Evolutionary conservation across 2,113 vertebrate species (phyloP), one percentile per base, ranked within the genome.

Genomic region (Melanostigma gelatinosum): DNA sequence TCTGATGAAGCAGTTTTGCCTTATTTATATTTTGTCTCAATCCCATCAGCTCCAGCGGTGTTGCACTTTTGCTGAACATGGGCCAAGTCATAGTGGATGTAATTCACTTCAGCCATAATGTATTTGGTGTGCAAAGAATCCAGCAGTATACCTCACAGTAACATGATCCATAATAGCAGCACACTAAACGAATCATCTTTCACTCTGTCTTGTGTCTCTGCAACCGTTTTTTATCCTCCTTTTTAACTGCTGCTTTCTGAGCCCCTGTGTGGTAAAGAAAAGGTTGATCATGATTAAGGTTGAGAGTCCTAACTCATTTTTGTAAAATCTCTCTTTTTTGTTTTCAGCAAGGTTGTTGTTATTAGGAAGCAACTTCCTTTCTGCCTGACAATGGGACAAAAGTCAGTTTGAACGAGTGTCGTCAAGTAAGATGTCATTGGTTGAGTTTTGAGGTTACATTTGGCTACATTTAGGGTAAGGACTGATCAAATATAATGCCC

Each of bases 131-230:
- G 66, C 52, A 72, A n/a, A 55, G 22, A 72, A 76, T 84, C 72
- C 72, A 74, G 70, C 24, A 55, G 44, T 63, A 50, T 82, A 73
- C 42, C 66, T 67, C 71, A 60, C 36, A 6, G 80, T 77, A 88
- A 92, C 66, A 80, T 16, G 62, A 88, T 48, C 79, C 55, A 50
- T 87, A 78, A 85, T 78, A 87, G 77, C 64, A 61, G 48, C 63
- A 20, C 63, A 58, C 55, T 77, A 80, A 85, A 72, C 79, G 38
- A 85, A 85, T 91, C 74, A 73, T 24, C 38, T 79, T 60, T 84
- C 75, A 74, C 61, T 65, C 1, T 44, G 62, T 81, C 61, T 79
- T 65, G 7, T 58, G n/a, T 18, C 65, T 83, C 42, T 48, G 34
- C 7, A 18, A 64, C 24, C 60, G 27, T 52, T 20, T 76, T 63